Base-by-base conservation (phyloP, 2,797 vertebrate genomes). In the Scolopax rusticola region DNA sequence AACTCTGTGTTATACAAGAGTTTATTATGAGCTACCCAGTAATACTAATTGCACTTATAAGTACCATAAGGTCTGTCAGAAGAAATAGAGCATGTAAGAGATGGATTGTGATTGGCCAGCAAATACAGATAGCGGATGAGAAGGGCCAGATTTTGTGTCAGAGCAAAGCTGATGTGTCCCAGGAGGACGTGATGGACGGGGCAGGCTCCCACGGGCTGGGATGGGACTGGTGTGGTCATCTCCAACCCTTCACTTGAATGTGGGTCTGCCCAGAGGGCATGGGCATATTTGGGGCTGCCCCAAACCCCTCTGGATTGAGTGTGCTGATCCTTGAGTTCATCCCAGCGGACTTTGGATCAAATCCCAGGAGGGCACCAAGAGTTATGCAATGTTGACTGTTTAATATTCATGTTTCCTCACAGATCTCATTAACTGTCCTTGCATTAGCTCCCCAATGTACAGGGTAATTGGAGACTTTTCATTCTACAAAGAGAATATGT, bases 351-450 rank as follows among this genome's bases (percentile, higher is more conserved):
- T 71, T 47, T 25, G 73, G 77, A 43, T 61, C 50, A 57, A 65
- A 71, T 57, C 80, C 77, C 1, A 0, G n/a, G 30, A 36, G 1
- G 40, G 41, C 43, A 70, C 9, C 28, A 6, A 0, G 2, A 41
- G 14, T 60, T 79, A 73, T 63, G 84, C 33, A 79, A 19, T 63
- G 33, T 16, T 30, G 57, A 12, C 30, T 38, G 6, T 57, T 85
- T 32, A 81, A 80, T 83, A 93, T 77, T 79, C 56, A 4, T 53
- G 48, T 78, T 94, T 77, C 84, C 27, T 18, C 30, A 3, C 64
- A 64, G 78, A 30, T 32, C 68, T 94, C 84, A 45, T 69, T 85
- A 93, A 28, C 51, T 41, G 25, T 56, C 95, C 87, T 84, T 83
- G 75, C 71, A 33, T 93, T 83, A 78, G 32, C 60, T 61, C 82